Evolutionary conservation across 1,140 invertebrate species (phyloP), one percentile per base, ranked within the genome.

Genomic region (Eulimnadia texana): DNA sequence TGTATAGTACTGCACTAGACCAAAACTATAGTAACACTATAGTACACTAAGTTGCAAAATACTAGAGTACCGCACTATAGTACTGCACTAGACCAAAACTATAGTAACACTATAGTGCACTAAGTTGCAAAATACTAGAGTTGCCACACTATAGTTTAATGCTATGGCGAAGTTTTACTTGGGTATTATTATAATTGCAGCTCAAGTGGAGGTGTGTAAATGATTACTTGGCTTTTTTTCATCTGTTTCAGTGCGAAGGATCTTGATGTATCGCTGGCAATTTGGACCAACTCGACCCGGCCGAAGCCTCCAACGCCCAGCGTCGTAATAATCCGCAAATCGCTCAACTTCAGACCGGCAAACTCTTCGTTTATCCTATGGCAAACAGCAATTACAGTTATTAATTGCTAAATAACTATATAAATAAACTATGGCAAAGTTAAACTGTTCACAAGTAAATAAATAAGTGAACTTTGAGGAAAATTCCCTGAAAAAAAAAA

Each of bases 211-310:
- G 23, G 11, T 20, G 11, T 3, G 16, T 22, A 54, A 54, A 54
- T 10, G 25, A n/a, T 52, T 66, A 76, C 76, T 71, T 77, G 80
- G 64, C 89, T 86, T 72, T 99, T 99, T 76, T 98, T 98, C 88
- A 99, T 93, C 69, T 96, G 90, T 72, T 99, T 99, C 64, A 99
- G 73, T 0, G 96, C 96, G 72, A 93, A 99, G 0, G 93, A 93
- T 60, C 86, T 76, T n/a, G 72, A 74, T 6, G 77, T 76, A 62
- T 72, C 66, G 24, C 83, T 83, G 63, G 84, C 82, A 42, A 97
- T 84, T 74, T 91, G 86, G 3, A 98, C 94, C 64, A 99, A 75
- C 75, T 98, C 95, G 0, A 98, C 96, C 47, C 94, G 80, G 27
- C 96, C 95, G 71, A 99, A 99, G 13, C 96, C 96, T 42, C 96